Base-by-base conservation (phyloP, 2,797 vertebrate species). In the Protonibea diacanthus region DNA sequence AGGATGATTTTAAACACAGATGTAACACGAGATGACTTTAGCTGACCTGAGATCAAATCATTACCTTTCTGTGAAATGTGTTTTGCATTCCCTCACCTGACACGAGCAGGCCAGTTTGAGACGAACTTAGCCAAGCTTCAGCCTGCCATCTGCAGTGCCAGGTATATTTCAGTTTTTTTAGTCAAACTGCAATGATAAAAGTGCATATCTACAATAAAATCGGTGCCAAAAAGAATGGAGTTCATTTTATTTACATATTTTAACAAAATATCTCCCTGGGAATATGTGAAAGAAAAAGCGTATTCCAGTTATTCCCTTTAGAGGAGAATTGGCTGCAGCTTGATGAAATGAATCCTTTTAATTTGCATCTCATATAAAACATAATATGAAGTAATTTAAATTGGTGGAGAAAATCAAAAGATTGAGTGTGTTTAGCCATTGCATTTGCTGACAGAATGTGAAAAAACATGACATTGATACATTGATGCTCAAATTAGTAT, bases 301-400 rank as follows among this genome's bases (percentile, higher is more conserved):
- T 55, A 60, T 76, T 83, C 80, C 49, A 75, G 17, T 85, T 82
- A 83, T 86, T 92, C 81, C 71, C 84, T 84, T 80, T 61, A 81
- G 76, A 85, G 62, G 17, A 15, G 48, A 87, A 83, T 58, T 87
- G 62, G 82, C 79, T 71, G 57, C 69, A 74, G 83, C 82, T 86
- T 92, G 89, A 93, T 92, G 83, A 91, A 92, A 93, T 91, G 63
- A 83, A 88, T 89, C 84, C 66, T 81, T 91, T 93, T 91, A 74
- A 94, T 93, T 91, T 91, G 83, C 89, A 91, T 91, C 89, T 90
- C 90, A 89, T 86, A 90, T 82, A 78, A 91, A 89, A 84, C 70
- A 85, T 89, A 89, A 92, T 86, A 89, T 86, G 66, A 81, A 87
- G 78, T 89, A 60, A 90, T 92, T 88, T 83, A 67, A 87, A 85